These are phyloP conservation scores for Anticlea derivata DNA, from an alignment of 2,888 invertebrate species.

Conservation along the genomic window DNA sequence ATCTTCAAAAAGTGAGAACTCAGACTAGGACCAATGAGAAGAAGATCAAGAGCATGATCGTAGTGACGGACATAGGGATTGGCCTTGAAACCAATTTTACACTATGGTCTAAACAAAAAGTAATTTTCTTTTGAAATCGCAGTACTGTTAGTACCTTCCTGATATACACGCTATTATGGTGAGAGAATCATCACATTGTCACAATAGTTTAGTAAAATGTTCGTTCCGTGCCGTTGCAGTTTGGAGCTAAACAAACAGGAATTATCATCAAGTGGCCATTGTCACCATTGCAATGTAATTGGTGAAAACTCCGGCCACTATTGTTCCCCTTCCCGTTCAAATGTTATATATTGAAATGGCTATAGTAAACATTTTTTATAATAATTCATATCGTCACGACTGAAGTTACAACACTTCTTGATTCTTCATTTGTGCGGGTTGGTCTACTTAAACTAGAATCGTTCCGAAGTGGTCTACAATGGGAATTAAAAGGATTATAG, in stretches of 20 bases:
- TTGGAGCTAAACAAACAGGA: constrained; percentile 49
- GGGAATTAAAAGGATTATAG: constrained; percentile 9
- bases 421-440: not conserved
- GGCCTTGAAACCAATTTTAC: no score
- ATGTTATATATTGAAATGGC: constrained; percentile 35
- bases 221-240: constrained; percentile 45
- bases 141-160: no score
- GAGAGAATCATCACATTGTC: constrained; percentile 5
- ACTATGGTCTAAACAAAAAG: no score
- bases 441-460: no score
- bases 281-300: constrained; percentile 48
- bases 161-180: constrained; percentile 2
- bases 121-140: no score
- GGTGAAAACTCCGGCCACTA: constrained; percentile 42
- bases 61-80: no score
- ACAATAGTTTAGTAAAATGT: constrained; percentile 24
- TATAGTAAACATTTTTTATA: constrained; percentile 25
- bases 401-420: not conserved
- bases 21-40: no score
- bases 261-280: constrained; percentile 55
- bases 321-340: constrained; percentile 48
- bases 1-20: no score
- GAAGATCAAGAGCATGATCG: no score
- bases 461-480: not conserved
- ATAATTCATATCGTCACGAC: constrained; percentile 14